Base-by-base conservation (phyloP, 2,797 vertebrate species). In the Scyliorhinus canicula region DNA sequence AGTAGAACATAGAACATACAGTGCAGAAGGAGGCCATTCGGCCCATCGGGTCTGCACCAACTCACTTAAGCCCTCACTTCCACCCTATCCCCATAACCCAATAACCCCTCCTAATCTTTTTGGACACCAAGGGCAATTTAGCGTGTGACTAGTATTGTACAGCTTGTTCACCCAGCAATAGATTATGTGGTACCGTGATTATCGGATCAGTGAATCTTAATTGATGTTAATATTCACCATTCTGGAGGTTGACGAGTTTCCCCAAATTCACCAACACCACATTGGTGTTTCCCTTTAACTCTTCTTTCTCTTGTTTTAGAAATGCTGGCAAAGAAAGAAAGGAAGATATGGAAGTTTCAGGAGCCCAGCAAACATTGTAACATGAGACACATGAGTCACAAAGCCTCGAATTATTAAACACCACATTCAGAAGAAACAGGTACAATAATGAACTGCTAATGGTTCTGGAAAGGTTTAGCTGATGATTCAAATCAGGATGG, bases 211-310 rank as follows among this genome's bases (percentile, higher is more conserved):
- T 79, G 77, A 79, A 44, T 79, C 40, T 44, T 79, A 79, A 44
- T 82, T 40, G 40, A 77, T 77, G 16, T 77, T 82, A 47, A 44
- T 82, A 19, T 82, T 82, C 60, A 91, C 88, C 88, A 24, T 91
- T 40, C 88, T 91, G 40, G 57, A 91, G 26, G 57, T 91, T 19
- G 16, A 91, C 57, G 0, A 91, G 88, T 11, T 91, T 91, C 21
- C 57, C 88, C 57, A 91, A 26, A 26, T 91, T 91, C 57, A 91
- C 88, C 57, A 91, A 63, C n/a, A 91, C 88, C 7, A 91, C 88
- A 3, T 91, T 91, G 57, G n/a, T 6, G 11, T 40, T 44, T 16
- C 60, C 88, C 6, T 60, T 91, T 11, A 91, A 12, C 31, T 91
- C 57, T 63, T 91, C 14, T 24, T 24, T n/a, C 24, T 63, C 9